Conservation (phyloP, 1,140 invertebrate species). For the Theocolax elegans region DNA sequence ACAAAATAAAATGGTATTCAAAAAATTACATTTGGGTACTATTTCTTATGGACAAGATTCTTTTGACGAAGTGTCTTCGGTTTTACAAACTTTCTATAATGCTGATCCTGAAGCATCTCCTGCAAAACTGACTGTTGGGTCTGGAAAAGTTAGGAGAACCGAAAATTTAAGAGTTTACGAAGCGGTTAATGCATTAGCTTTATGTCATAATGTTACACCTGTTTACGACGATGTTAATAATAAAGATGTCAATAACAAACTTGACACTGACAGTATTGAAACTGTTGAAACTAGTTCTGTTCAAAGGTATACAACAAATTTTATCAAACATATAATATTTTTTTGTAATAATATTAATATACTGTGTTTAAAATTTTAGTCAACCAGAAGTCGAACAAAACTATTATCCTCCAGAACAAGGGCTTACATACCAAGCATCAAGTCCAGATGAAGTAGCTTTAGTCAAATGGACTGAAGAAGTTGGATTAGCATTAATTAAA, state of each 20-base stretch:
- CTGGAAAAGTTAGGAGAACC: constrained; percentile 71
- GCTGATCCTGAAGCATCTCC: constrained; percentile 51
- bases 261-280: constrained; percentile 59
- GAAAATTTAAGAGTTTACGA: constrained; percentile 87
- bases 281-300: constrained; percentile 63
- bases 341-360: background rate
- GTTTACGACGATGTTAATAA: constrained; percentile 80
- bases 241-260: constrained; percentile 25
- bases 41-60: constrained; percentile 88
- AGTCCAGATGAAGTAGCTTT: constrained; percentile 96
- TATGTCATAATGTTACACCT: constrained; percentile 99
- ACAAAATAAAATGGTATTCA: constrained; percentile 99
- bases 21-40: constrained; percentile 91
- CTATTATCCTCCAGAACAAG: constrained; percentile 61
- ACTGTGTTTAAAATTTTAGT: constrained; percentile 44
- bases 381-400: constrained; percentile 79
- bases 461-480: constrained; percentile 83
- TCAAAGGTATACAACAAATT: constrained; percentile 53
- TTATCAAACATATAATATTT: background rate
- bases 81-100: constrained; percentile 64
- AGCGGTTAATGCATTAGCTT: constrained; percentile 91
- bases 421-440: constrained; percentile 81
- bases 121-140: constrained; percentile 50
- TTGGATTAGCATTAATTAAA: constrained; percentile 82
- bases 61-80: constrained; percentile 79